Evolutionary conservation across 2,888 invertebrate species (phyloP).

Genomic region (Aspidiotus rigidus): DNA sequence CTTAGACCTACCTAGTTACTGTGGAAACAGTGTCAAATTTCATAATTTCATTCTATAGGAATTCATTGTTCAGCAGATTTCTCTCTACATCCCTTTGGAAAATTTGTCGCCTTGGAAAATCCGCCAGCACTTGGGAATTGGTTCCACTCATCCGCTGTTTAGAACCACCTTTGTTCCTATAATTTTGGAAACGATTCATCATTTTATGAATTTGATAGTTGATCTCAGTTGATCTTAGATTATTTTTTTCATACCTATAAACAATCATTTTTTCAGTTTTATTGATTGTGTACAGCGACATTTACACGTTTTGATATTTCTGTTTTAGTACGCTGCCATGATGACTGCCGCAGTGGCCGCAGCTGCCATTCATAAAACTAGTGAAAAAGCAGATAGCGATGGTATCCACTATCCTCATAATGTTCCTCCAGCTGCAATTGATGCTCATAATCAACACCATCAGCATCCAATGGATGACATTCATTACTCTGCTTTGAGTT

Average conservation of each 20-base stretch:
- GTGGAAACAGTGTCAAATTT: too few relatives aligned
- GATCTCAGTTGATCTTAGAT: too few relatives aligned
- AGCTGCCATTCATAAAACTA: slow-evolving; percentile 41
- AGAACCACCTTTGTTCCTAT: too few relatives aligned
- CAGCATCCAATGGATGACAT: slow-evolving; percentile 14
- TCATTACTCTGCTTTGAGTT: slow-evolving; percentile 49
- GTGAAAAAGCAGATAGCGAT: slow-evolving; percentile 30
- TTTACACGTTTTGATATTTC: background rate
- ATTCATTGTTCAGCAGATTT: too few relatives aligned
- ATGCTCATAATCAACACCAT: slow-evolving; percentile 27
- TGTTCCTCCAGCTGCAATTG: slow-evolving; percentile 8
- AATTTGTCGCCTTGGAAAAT: too few relatives aligned
- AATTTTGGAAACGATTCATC: too few relatives aligned
- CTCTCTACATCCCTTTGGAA: too few relatives aligned
- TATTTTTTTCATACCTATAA: background rate
- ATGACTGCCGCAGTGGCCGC: slow-evolving; percentile 53
- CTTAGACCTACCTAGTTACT: too few relatives aligned
- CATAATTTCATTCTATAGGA: too few relatives aligned
- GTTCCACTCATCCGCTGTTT: too few relatives aligned
- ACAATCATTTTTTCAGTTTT: background rate
- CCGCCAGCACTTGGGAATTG: too few relatives aligned
- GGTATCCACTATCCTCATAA: slow-evolving; percentile 14
- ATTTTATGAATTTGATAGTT: too few relatives aligned
- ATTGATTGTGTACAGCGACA: background rate
- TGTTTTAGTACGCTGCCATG: slow-evolving; percentile 45